A percentile compares a stretch with the other conserved stretches of the same genome.
Conservation (phyloP, 2,888 invertebrate genomes). For the Vandiemenella viatica region DNA sequence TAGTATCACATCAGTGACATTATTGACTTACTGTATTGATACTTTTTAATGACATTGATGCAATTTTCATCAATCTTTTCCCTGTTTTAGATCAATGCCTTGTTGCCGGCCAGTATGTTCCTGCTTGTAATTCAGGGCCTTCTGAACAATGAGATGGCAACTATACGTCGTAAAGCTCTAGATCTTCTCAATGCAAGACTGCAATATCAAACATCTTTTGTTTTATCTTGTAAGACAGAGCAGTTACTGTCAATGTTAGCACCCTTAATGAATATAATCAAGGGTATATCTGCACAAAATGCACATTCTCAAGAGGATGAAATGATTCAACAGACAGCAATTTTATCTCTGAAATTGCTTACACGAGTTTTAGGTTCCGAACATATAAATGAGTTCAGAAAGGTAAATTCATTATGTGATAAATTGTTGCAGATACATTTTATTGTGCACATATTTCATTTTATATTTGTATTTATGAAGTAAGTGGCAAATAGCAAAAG, state of each 20-base stretch:
- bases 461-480: no score
- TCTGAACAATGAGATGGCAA: constrained; percentile 49
- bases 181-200: constrained; percentile 74
- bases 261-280: constrained; percentile 14
- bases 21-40: no score
- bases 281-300: constrained; percentile 30
- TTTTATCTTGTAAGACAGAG: constrained; percentile 23
- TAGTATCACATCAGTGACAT: no score
- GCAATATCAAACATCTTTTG: constrained; percentile 47
- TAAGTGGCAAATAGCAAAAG: no score
- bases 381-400: constrained; percentile 52
- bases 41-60: background rate
- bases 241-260: constrained; percentile 10
- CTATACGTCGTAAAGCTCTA: constrained; percentile 64
- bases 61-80: no score
- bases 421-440: no score
- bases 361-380: constrained; percentile 52
- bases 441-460: no score
- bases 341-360: constrained; percentile 70
- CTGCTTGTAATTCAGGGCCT: constrained; percentile 60
- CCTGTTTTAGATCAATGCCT: constrained; percentile 35
- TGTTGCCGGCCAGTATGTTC: constrained; percentile 67
- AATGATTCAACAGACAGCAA: constrained; percentile 63
- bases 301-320: constrained; percentile 32
- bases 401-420: constrained; percentile 26